These are phyloP conservation scores for Lanistes nyassanus DNA, from an alignment of 1,140 invertebrate species.

Conservation along the genomic window DNA sequence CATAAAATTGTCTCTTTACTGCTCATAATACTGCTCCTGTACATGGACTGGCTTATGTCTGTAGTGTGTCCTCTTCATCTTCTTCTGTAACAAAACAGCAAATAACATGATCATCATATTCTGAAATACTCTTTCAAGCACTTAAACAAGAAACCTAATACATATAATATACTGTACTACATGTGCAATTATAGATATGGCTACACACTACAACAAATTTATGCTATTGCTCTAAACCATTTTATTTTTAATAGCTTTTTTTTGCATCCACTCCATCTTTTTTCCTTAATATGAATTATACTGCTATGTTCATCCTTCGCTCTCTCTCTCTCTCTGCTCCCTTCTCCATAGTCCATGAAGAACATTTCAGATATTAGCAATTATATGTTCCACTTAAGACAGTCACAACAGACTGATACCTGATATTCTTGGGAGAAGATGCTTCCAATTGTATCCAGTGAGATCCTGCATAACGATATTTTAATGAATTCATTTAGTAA, in stretches of 20 bases:
- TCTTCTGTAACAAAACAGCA: no score
- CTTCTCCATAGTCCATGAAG: neutral
- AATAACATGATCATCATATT: no score
- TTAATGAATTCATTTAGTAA: neutral
- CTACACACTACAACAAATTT: no score
- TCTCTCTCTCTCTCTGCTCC: neutral
- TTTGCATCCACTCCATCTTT: neutral
- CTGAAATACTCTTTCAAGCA: no score
- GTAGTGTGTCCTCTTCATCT: no score
- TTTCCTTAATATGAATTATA: neutral
- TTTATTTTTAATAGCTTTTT: neutral
- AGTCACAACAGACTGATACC: constrained; percentile 54
- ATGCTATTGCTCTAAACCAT: neutral
- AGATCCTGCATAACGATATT: constrained; percentile 21
- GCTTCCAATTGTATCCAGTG: constrained; percentile 58
- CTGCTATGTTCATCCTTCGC: neutral
- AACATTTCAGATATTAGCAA: neutral
- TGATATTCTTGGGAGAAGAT: constrained; percentile 65
- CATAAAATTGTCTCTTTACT: no score
- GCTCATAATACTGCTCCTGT: no score
- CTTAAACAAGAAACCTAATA: no score
- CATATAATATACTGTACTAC: no score
- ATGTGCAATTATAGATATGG: no score
- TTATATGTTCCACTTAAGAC: constrained; percentile 55
- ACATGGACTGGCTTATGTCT: no score